Percentiles rank a stretch among this genome's conserved stretches.
Evolutionary conservation across 2,113 vertebrate species (phyloP).

Genomic region (Platysternon megacephalum): DNA sequence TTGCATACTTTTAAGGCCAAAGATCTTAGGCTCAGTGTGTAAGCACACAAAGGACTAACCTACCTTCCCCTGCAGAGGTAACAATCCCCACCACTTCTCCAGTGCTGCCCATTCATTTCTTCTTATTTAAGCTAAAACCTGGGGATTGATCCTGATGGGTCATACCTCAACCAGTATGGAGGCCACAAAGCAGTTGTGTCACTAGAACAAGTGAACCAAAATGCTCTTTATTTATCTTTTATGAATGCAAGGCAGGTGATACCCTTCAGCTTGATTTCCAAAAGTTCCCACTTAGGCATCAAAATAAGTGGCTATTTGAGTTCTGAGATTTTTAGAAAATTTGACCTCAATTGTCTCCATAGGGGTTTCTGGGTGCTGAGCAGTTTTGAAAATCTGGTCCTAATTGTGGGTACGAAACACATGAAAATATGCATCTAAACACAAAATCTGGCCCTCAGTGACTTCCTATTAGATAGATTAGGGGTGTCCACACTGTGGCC

Average conservation of each 20-base stretch:
- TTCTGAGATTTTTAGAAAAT: neutral
- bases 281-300: neutral
- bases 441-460: neutral
- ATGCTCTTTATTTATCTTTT: neutral
- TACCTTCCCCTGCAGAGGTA: neutral
- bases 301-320: neutral
- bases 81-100: neutral
- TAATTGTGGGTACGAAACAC: neutral
- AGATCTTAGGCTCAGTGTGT: neutral
- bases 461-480: neutral
- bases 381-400: neutral
- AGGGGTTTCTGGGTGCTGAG: neutral
- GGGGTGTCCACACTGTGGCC: neutral
- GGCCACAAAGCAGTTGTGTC: neutral
- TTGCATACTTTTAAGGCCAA: neutral
- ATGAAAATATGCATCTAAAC: neutral
- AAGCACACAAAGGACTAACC: neutral
- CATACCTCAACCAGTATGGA: accelerated
- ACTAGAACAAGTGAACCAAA: neutral
- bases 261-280: neutral
- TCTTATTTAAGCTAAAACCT: neutral
- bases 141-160: neutral
- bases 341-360: neutral
- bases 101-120: neutral
- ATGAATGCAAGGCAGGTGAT: neutral